Percentiles rank a stretch among this genome's conserved stretches.
Evolutionary conservation across 2,888 invertebrate species (phyloP).

Genomic region (Conops quadrifasciatus): DNA sequence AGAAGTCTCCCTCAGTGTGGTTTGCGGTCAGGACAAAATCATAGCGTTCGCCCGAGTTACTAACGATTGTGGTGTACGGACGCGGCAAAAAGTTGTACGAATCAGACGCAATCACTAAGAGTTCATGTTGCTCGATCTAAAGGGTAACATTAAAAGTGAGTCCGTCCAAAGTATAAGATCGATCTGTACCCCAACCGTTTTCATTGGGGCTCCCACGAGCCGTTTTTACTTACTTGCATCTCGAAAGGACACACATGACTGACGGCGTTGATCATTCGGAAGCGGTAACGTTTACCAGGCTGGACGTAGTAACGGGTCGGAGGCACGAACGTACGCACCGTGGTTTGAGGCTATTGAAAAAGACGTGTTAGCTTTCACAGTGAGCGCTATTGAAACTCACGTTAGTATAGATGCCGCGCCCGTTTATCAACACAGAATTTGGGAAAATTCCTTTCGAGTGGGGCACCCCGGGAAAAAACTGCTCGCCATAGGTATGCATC

Average conservation of each 20-base stretch:
- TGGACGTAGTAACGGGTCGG: slow-evolving; percentile 51
- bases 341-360: slow-evolving; percentile 23
- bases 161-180: background rate
- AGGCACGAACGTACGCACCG: slow-evolving; percentile 42
- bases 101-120: slow-evolving; percentile 61
- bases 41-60: slow-evolving; percentile 67
- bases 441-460: slow-evolving; percentile 48
- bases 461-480: slow-evolving; percentile 53
- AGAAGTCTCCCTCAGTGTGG: slow-evolving; percentile 57
- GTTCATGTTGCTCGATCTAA: slow-evolving; percentile 55
- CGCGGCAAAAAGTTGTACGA: slow-evolving; percentile 53
- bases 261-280: slow-evolving; percentile 59
- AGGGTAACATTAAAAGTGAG: background rate
- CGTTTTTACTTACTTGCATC: slow-evolving; percentile 51
- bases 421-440: slow-evolving; percentile 56
- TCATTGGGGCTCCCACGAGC: no score
- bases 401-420: slow-evolving; percentile 51
- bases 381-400: slow-evolving; percentile 37
- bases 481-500: slow-evolving; percentile 71
- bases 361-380: background rate
- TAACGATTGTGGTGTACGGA: slow-evolving; percentile 52
- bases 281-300: slow-evolving; percentile 57
- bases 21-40: slow-evolving; percentile 66
- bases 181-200: no score
- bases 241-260: slow-evolving; percentile 59